Percentiles rank a stretch among this genome's conserved stretches.
Evolutionary conservation across 1,140 invertebrate genomes (phyloP).

Genomic region (Paraescarpia echinospica): DNA sequence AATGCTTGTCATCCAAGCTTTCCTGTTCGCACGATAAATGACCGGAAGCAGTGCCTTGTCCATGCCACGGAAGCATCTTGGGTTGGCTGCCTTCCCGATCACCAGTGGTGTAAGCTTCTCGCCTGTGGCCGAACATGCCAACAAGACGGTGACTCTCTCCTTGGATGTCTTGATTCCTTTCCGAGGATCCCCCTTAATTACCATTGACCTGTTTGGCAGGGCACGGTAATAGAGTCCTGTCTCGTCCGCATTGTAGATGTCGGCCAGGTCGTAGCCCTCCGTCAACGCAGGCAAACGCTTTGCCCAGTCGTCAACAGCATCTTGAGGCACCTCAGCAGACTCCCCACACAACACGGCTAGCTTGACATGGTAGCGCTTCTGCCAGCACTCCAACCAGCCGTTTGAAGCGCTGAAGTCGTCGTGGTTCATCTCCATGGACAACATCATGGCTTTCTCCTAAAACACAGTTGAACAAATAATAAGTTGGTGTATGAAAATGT

Average conservation of each 20-base stretch:
- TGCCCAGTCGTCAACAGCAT: slow-evolving; percentile 13
- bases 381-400: slow-evolving; percentile 9
- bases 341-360: slow-evolving; percentile 8
- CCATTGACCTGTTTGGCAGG: slow-evolving; percentile 36
- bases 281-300: slow-evolving; percentile 20
- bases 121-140: too few relatives aligned
- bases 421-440: neutral
- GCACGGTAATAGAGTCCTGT: slow-evolving; percentile 36
- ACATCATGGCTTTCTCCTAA: slow-evolving; percentile 5
- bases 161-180: slow-evolving; percentile 39
- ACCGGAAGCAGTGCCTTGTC: too few relatives aligned
- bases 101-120: too few relatives aligned
- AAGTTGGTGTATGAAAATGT: neutral
- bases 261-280: slow-evolving; percentile 21
- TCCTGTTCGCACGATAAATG: too few relatives aligned
- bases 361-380: neutral
- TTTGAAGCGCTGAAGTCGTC: slow-evolving; percentile 2
- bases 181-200: slow-evolving; percentile 31
- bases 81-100: too few relatives aligned
- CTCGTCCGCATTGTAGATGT: slow-evolving; percentile 41
- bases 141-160: slow-evolving; percentile 36
- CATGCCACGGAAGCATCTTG: too few relatives aligned
- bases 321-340: slow-evolving; percentile 7
- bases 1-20: too few relatives aligned
- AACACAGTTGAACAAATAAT: slow-evolving; percentile 12